These are phyloP conservation scores for Pocota personata DNA, from an alignment of 2,888 invertebrate genomes.

Conservation along the genomic window DNA sequence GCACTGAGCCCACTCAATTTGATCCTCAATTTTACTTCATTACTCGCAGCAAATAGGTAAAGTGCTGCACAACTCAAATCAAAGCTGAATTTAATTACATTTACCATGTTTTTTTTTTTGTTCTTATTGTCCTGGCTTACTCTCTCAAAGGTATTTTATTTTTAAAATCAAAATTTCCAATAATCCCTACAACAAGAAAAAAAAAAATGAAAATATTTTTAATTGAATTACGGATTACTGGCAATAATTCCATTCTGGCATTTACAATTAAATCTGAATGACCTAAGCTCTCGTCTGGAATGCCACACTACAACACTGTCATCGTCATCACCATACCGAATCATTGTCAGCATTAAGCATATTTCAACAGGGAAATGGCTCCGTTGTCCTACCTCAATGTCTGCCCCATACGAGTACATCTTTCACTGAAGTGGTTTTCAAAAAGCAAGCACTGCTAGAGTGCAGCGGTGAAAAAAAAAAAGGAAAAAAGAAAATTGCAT, in stretches of 20 bases:
- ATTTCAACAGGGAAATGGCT: constrained; percentile 27
- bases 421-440: constrained; percentile 23
- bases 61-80: neutral
- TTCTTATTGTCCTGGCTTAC: neutral
- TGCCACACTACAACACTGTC: neutral
- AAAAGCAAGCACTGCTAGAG: neutral
- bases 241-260: constrained; percentile 50
- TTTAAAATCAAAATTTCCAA: neutral
- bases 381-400: neutral
- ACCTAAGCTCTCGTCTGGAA: constrained; percentile 32
- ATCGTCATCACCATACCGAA: neutral
- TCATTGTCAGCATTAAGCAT: constrained; percentile 36
- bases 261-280: constrained; percentile 56
- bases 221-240: constrained; percentile 57
- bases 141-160: neutral
- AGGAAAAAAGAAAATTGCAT: constrained; percentile 32
- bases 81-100: neutral
- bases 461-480: neutral
- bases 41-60: neutral
- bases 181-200: constrained; percentile 10
- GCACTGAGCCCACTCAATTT: neutral
- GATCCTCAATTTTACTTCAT: neutral
- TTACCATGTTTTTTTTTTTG: neutral
- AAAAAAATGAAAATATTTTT: constrained; percentile 17
- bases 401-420: constrained; percentile 2